Evolutionary conservation across 2,113 vertebrate genomes (phyloP).

Genomic region (Clinocottus analis): DNA sequence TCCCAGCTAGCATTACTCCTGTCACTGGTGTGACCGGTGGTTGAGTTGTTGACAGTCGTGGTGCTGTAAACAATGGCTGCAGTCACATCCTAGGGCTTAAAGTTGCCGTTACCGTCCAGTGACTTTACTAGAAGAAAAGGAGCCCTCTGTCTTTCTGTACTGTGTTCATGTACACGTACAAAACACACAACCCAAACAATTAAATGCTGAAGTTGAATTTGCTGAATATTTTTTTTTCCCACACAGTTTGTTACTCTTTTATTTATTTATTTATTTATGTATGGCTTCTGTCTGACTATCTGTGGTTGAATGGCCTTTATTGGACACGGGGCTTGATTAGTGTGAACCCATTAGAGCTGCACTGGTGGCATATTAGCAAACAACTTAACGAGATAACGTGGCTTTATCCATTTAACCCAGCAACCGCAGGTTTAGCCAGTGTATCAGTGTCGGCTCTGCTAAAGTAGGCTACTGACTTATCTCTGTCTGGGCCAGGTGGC

Average conservation of each 20-base stretch:
- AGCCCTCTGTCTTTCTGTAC: neutral
- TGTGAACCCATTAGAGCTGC: slow-evolving; percentile 52
- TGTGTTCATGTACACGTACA: neutral
- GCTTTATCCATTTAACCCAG: slow-evolving; percentile 63
- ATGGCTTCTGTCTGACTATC: slow-evolving; percentile 8
- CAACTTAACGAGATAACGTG: slow-evolving; percentile 64
- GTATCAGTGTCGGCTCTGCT: slow-evolving; percentile 47
- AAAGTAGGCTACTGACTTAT: slow-evolving; percentile 24
- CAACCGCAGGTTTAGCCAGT: slow-evolving; percentile 40
- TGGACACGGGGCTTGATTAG: slow-evolving; percentile 27
- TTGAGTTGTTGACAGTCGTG: neutral
- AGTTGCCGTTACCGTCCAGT: neutral
- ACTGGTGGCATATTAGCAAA: slow-evolving; percentile 32
- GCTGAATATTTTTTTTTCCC: neutral
- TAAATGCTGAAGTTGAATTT: neutral
- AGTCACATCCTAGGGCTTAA: neutral
- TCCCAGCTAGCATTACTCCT: neutral
- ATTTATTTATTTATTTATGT: too few species aligned
- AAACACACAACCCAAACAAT: neutral
- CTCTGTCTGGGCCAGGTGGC: slow-evolving; percentile 20
- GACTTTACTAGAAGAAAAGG: neutral
- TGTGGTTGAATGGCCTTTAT: slow-evolving; percentile 38
- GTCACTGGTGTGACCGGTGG: neutral
- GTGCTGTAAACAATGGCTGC: neutral
- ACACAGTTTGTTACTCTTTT: neutral